phyloP scores from a whole-genome alignment of 2,888 invertebrate genomes.

The Agrochola macilenta region DNA sequence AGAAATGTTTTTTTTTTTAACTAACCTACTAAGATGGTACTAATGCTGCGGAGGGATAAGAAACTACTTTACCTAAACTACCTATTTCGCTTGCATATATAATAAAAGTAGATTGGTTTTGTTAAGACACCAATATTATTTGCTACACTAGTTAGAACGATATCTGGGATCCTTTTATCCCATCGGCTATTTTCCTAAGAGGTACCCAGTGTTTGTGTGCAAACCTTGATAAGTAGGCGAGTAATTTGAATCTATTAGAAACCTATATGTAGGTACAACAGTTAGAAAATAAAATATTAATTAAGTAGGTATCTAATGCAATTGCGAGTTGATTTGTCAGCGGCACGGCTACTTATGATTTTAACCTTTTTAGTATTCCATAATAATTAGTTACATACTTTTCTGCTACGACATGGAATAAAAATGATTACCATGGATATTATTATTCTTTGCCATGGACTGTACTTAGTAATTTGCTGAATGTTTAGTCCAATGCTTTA shows the following conservation, averaged over 20 bases:
- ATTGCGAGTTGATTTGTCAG: constrained; percentile 24
- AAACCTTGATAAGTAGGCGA: not conserved
- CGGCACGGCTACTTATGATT: not conserved
- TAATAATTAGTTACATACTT: not conserved
- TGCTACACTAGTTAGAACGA: not conserved
- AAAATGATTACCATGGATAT: not conserved
- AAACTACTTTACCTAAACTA: not conserved
- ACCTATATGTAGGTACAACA: not conserved
- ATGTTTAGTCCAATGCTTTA: not conserved
- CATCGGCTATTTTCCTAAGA: not conserved
- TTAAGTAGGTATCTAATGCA: not conserved
- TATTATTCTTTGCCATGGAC: constrained; percentile 1
- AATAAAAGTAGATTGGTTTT: not conserved
- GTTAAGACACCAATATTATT: not conserved
- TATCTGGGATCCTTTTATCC: not conserved
- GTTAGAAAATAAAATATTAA: not conserved
- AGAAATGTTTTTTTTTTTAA: not conserved
- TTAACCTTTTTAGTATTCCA: not conserved
- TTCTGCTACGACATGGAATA: not conserved
- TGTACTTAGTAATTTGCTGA: constrained; percentile 6
- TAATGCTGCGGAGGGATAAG: not conserved
- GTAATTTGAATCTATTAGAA: not conserved
- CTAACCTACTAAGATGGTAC: not conserved
- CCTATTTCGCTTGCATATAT: not conserved
- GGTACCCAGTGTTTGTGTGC: not conserved